phyloP scores from a whole-genome alignment of 1,140 invertebrate genomes.

The Psilanteris sp. region DNA sequence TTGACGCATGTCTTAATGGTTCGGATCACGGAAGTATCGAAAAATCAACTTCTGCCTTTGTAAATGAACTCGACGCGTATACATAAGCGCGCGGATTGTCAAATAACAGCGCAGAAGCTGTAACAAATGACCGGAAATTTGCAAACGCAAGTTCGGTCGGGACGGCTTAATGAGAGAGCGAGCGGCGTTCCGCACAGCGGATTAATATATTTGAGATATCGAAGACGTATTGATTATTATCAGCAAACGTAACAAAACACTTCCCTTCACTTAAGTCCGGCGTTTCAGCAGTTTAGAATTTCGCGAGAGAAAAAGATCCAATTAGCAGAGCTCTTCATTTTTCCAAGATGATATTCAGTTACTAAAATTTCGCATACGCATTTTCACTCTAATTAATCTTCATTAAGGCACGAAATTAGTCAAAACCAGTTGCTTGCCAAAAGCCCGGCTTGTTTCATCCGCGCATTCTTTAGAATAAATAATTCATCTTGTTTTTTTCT shows the following conservation, averaged over 20 bases:
- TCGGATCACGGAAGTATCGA: too few relatives aligned
- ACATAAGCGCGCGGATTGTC: too few relatives aligned
- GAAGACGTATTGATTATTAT: constrained; percentile 15
- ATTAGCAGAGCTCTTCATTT: constrained; percentile 35
- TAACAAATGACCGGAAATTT: too few relatives aligned
- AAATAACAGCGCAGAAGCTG: too few relatives aligned
- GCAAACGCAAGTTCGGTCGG: too few relatives aligned
- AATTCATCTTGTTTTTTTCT: constrained; percentile 14
- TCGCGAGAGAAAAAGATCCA: constrained; percentile 19
- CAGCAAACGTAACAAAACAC: constrained; percentile 24
- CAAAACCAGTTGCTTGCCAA: constrained; percentile 30
- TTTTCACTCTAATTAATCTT: constrained; percentile 45
- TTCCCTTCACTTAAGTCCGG: neutral
- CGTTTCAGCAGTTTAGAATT: constrained; percentile 16
- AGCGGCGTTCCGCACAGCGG: neutral
- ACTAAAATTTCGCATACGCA: constrained; percentile 20
- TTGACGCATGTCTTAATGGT: constrained; percentile 64
- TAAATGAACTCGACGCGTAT: too few relatives aligned
- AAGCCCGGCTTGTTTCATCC: constrained; percentile 10
- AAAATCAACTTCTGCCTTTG: too few relatives aligned
- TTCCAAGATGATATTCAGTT: constrained; percentile 31
- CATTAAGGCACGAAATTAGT: constrained; percentile 43
- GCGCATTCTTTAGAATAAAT: constrained; percentile 28
- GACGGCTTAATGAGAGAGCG: too few relatives aligned
- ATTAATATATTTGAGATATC: constrained; percentile 5